Base-by-base conservation (phyloP, 2,797 vertebrate species). In the Decapterus maruadsi region DNA sequence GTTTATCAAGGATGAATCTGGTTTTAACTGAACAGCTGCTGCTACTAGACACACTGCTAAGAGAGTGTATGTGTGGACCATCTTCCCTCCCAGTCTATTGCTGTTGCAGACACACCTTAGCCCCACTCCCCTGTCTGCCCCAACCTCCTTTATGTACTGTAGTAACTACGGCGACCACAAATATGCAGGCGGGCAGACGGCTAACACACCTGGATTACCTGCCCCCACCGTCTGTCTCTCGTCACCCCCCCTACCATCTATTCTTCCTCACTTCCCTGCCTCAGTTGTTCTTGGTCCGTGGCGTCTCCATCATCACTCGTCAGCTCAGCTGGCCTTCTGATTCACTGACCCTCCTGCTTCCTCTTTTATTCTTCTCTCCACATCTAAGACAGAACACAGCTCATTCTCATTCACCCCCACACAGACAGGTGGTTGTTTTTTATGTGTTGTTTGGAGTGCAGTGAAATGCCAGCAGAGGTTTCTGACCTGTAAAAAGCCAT, bases 171-270 rank as follows among this genome's bases (percentile, higher is more conserved):
- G 54, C 34, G 38, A 88, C 91, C 92, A 55, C 92, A 94, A 94
- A 84, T 91, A 93, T 93, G 91, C 84, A 82, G 88, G 71, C 81
- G 69, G 85, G 91, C 80, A 91, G 93, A 90, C 85, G 22, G 72
- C 84, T 67, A 60, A 87, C 89, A 93, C 94, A 95, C 93, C 94
- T 95, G 92, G 89, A 92, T 84, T 71, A 63, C 80, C 82, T 68
- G 61, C 68, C 68, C 76, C 74, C 66, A 67, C 74, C 78, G 53
- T 20, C 77, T 53, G 57, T 61, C 64, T 85, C 62, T 54, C 16
- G n/a, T 65, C 72, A 50, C 20, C 20, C 16, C 7, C 40, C 61
- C 62, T 72, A 20, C 65, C 57, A 16, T 19, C 14, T 8, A 22
- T 11, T 46, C 57, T 26, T 62, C 22, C 57, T 60, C 20, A 7